A percentile compares a stretch with the other conserved stretches of the same genome.
These are phyloP conservation scores for Montifringilla adamsi DNA, from an alignment of 2,113 vertebrate genomes.

Conservation along the genomic window DNA sequence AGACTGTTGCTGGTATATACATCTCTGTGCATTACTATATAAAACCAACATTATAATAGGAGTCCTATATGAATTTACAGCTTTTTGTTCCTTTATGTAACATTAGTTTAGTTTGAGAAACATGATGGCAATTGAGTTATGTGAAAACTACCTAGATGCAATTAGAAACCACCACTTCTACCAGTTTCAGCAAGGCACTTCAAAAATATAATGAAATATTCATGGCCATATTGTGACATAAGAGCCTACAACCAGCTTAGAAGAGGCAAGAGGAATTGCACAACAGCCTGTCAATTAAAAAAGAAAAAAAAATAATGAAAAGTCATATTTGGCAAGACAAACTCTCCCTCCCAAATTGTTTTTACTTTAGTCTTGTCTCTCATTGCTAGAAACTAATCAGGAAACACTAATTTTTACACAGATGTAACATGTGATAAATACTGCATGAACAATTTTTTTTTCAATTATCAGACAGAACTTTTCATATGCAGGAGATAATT, in stretches of 20 bases:
- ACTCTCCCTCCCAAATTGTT: background rate
- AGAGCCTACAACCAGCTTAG: background rate
- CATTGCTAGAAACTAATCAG: background rate
- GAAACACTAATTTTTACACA: background rate
- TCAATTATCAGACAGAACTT: background rate
- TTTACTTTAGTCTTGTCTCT: background rate
- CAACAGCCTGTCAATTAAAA: background rate
- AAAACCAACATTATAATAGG: background rate
- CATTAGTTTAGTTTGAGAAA: background rate
- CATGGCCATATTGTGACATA: background rate
- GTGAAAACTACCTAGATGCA: background rate
- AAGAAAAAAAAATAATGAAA: background rate
- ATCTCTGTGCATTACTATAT: background rate
- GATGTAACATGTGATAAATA: background rate
- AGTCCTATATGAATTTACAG: background rate
- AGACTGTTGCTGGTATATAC: background rate
- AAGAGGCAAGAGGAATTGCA: background rate
- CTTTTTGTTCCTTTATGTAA: background rate
- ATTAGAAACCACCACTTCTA: background rate
- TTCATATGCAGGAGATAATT: background rate
- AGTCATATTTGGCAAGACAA: background rate
- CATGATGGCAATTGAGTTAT: background rate
- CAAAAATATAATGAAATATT: constrained; percentile 14
- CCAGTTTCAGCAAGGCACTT: background rate
- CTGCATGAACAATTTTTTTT: background rate